Conservation (phyloP, 2,113 vertebrate species). For the Macrotis lagotis region DNA sequence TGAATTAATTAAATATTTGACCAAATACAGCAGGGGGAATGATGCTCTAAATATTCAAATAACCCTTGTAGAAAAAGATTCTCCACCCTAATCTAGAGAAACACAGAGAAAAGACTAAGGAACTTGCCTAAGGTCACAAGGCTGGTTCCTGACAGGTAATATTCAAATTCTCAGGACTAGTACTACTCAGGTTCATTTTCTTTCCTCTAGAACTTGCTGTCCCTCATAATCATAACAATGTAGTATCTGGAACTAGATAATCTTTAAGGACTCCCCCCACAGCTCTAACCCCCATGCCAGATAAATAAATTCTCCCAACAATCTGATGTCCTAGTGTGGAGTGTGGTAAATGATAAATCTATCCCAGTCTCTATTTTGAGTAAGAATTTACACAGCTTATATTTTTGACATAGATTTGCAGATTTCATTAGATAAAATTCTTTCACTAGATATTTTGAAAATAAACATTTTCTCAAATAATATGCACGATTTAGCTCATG, state of each 20-base stretch:
- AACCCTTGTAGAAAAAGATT: too few species aligned
- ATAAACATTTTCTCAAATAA: not conserved
- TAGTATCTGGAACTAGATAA: not conserved
- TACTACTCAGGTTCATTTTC: not conserved
- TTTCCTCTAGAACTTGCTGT: not conserved
- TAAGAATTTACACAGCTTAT: slow-evolving; percentile 8
- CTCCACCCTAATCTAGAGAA: too few species aligned
- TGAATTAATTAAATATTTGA: too few species aligned
- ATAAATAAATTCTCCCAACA: not conserved
- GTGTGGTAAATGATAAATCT: not conserved
- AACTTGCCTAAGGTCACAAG: not conserved
- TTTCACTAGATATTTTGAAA: not conserved
- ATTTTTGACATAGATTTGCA: slow-evolving; percentile 5
- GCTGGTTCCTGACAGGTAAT: not conserved
- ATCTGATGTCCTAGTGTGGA: not conserved
- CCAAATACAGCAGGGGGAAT: too few species aligned
- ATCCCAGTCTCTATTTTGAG: slow-evolving; percentile 17
- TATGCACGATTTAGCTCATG: not conserved
- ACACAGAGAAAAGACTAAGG: not conserved
- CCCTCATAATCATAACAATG: not conserved
- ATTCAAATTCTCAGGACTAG: not conserved
- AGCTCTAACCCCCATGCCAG: not conserved
- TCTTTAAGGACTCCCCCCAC: not conserved
- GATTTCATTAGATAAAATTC: not conserved
- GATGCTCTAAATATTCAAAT: too few species aligned